Base-by-base conservation (phyloP, 1,140 invertebrate genomes). In the Procambarus virginalis region DNA sequence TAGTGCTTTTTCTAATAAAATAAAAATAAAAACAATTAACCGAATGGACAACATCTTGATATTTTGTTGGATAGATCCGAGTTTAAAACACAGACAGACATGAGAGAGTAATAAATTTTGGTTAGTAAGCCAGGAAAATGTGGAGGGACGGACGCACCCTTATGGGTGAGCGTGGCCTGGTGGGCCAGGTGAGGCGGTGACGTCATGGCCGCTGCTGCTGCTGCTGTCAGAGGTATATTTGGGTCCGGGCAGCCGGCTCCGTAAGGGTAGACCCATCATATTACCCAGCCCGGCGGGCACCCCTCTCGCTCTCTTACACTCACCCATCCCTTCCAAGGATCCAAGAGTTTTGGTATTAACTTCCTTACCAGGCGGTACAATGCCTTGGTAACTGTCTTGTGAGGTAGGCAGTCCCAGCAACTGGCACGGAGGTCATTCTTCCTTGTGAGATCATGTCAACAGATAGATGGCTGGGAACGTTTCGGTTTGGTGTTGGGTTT, bases 181-280 rank as follows among this genome's bases (percentile, higher is more conserved):
- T 86, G 75, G 84, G 45, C 68, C 86, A 88, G 86, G 86, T 88
- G 86, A 88, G 77, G 86, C 22, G 78, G 51, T 88, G 86, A 88
- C 86, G 86, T 88, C 78, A 88, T 88, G 86, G 8, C 22, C 46
- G 68, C 68, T 55, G 51, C 51, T 34, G 49, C 77, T 51, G 68
- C 48, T 88, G 86, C 22, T 88, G 86, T 88, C 86, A 88, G 78
- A 88, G 78, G 86, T 88, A 88, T 88, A 88, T 88, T 88, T 88
- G 86, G 86, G 77, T 80, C 34, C 78, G 70, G 49, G 34, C 51
- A 10, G 64, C 68, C 86, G 78, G 78, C 64, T 77, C 75, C 84
- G 34, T 64, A 48, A n/a, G 80, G 64, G 5, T 55, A 83, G 45
- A 68, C 46, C 55, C 34, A 68, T 46, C 80, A 83, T 58, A 83